Evolutionary conservation across 1,140 invertebrate genomes (phyloP).

Genomic region (Thaumatotibia leucotreta): DNA sequence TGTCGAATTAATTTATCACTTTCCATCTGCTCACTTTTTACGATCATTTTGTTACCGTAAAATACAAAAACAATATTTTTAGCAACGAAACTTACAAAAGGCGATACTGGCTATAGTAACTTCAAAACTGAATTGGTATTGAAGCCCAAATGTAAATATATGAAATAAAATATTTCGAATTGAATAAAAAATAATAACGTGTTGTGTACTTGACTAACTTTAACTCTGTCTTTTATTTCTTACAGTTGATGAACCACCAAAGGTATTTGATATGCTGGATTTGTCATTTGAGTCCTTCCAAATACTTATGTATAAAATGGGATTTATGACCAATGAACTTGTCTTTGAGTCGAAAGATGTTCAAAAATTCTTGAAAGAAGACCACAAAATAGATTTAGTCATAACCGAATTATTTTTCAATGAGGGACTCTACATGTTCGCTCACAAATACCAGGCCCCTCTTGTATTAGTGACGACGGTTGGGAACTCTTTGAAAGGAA

Average conservation of each 20-base stretch:
- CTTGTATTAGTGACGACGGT: slow-evolving; percentile 14
- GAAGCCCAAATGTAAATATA: too few species aligned
- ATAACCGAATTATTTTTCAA: slow-evolving; percentile 58
- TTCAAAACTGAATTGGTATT: too few species aligned
- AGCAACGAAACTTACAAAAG: too few species aligned
- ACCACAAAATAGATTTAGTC: slow-evolving; percentile 56
- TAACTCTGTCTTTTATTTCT: neutral
- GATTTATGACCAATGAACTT: slow-evolving; percentile 43
- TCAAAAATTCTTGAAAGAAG: slow-evolving; percentile 43
- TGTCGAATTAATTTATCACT: too few species aligned
- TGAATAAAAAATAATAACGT: too few species aligned
- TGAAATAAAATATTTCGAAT: too few species aligned
- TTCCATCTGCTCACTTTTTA: too few species aligned
- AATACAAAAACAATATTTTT: too few species aligned
- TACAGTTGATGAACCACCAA: neutral
- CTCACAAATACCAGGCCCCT: slow-evolving; percentile 52
- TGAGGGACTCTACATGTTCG: slow-evolving; percentile 56
- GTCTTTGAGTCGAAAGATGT: slow-evolving; percentile 51
- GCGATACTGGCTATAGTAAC: too few species aligned
- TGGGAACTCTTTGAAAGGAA: slow-evolving; percentile 12
- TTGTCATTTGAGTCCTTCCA: neutral
- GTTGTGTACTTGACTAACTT: too few species aligned
- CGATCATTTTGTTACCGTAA: too few species aligned
- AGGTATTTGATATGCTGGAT: slow-evolving; percentile 6
- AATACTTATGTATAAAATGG: slow-evolving; percentile 31